phyloP scores from a whole-genome alignment of 2,113 vertebrate genomes.

The Polypterus senegalus region DNA sequence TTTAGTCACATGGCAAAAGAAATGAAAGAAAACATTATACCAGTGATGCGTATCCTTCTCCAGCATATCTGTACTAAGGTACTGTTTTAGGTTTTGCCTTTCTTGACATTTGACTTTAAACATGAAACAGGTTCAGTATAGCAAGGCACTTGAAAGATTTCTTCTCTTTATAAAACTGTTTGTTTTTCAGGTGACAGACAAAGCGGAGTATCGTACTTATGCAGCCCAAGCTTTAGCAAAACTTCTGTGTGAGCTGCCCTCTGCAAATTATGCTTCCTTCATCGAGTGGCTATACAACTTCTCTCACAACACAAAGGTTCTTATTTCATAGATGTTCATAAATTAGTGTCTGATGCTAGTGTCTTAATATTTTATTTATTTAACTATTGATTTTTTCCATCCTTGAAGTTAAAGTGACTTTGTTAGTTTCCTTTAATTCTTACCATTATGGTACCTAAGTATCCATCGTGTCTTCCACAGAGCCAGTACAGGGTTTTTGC shows the following conservation, averaged over 20 bases:
- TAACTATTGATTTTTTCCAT: too few relatives aligned
- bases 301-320: conserved; percentile 62
- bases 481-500: conserved; percentile 69
- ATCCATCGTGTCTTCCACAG: conserved; percentile 33
- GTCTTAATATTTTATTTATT: too few relatives aligned
- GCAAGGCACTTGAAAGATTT: neutral
- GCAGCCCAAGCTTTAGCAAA: conserved; percentile 65
- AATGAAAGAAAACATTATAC: conserved; percentile 49
- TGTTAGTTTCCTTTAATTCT: too few relatives aligned
- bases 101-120: neutral
- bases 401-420: too few relatives aligned
- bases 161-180: neutral
- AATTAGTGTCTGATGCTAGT: too few relatives aligned
- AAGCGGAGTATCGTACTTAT: conserved; percentile 61
- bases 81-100: conserved; percentile 1
- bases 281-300: conserved; percentile 69
- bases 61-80: conserved; percentile 90
- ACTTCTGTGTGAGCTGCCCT: conserved; percentile 54
- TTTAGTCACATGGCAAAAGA: conserved; percentile 67
- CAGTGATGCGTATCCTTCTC: conserved; percentile 64
- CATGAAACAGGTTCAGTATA: neutral
- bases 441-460: neutral
- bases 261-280: conserved; percentile 58
- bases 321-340: conserved; percentile 7
- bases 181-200: conserved; percentile 74